phyloP scores from a whole-genome alignment of 1,140 invertebrate genomes.

The Pseudobourletiella spinata region DNA sequence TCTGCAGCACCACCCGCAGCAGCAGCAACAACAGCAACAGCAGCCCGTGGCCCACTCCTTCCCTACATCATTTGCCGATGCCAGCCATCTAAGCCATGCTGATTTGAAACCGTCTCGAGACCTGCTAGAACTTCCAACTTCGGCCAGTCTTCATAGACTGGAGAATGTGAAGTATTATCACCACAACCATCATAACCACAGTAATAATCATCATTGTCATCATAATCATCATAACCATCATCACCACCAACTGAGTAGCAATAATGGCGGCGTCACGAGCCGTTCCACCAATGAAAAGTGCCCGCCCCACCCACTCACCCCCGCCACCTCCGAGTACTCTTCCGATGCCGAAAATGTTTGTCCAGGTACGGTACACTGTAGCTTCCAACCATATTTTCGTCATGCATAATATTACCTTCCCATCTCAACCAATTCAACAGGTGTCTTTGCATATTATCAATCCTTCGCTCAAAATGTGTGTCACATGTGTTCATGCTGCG shows the following conservation, averaged over 20 bases:
- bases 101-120: no score
- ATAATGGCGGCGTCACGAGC: slow-evolving; percentile 8
- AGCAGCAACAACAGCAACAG: background rate
- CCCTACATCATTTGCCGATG: no score
- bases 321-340: slow-evolving; percentile 60
- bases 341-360: slow-evolving; percentile 46
- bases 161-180: slow-evolving; percentile 11
- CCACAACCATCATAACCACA: slow-evolving; percentile 10
- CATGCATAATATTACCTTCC: background rate
- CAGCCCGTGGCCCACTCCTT: no score
- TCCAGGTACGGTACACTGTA: slow-evolving; percentile 27
- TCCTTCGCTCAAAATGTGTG: no score
- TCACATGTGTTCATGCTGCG: no score
- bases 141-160: background rate
- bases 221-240: slow-evolving; percentile 7
- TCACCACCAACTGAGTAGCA: background rate
- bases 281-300: slow-evolving; percentile 35
- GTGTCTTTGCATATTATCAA: background rate
- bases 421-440: no score
- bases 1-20: slow-evolving; percentile 1
- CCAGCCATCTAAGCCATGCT: no score
- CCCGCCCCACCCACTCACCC: slow-evolving; percentile 51
- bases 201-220: slow-evolving; percentile 7
- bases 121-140: no score
- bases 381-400: background rate